phyloP scores from a whole-genome alignment of 2,888 invertebrate species.

The Eremobia ochroleuca region DNA sequence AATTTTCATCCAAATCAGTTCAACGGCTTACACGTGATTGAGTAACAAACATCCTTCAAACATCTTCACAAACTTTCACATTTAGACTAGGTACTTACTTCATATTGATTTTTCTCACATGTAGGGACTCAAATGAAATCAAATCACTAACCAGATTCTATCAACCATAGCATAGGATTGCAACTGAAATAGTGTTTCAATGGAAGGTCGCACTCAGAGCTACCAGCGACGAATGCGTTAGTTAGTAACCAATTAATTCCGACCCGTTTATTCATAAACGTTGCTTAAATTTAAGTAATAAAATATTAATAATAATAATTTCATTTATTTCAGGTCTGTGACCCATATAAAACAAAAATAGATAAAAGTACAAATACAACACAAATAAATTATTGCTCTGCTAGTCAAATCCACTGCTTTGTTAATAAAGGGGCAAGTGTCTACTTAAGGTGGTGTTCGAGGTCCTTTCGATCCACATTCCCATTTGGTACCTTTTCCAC shows the following conservation, averaged over 20 bases:
- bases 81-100: background rate
- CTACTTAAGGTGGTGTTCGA: background rate
- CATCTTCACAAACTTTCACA: too few species aligned
- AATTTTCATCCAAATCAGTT: too few species aligned
- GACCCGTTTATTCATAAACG: background rate
- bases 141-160: background rate
- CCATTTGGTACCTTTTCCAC: background rate
- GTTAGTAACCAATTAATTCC: background rate
- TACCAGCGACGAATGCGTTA: background rate
- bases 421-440: background rate
- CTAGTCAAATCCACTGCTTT: too few species aligned
- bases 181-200: slow-evolving; percentile 4
- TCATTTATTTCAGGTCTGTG: too few species aligned
- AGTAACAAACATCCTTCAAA: too few species aligned
- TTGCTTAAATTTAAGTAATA: background rate
- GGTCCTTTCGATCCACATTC: background rate
- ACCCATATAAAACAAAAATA: too few species aligned
- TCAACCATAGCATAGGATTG: background rate
- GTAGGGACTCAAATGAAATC: background rate
- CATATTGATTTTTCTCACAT: background rate
- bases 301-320: too few species aligned
- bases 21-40: too few species aligned
- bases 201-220: background rate
- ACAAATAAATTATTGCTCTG: too few species aligned
- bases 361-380: too few species aligned